Evolutionary conservation across 2,888 invertebrate genomes (phyloP).

Genomic region (Himalopsyche kuldschensis): DNA sequence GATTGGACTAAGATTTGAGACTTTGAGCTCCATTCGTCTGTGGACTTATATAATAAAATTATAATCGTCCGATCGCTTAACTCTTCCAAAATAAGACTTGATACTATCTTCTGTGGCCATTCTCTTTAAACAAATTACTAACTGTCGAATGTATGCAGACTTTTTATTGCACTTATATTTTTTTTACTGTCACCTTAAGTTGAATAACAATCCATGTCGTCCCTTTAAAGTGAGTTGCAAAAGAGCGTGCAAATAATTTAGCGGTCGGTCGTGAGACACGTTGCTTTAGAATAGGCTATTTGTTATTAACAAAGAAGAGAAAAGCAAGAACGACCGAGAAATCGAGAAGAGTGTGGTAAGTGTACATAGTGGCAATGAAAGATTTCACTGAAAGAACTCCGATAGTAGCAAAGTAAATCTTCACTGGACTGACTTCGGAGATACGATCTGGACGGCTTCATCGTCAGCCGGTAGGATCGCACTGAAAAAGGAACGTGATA

Average conservation of each 20-base stretch:
- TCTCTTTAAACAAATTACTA: no score
- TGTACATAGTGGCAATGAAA: background rate
- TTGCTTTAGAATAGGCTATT: slow-evolving; percentile 9
- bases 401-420: background rate
- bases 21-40: no score
- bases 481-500: background rate
- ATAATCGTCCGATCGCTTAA: no score
- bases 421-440: background rate
- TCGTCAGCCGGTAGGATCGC: background rate
- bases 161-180: background rate
- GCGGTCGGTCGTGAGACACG: slow-evolving; percentile 25
- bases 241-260: slow-evolving; percentile 19
- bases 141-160: background rate
- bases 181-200: background rate
- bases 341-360: background rate
- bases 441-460: background rate
- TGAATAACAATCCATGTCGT: background rate
- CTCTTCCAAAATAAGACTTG: no score
- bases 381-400: background rate
- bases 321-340: background rate
- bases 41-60: no score
- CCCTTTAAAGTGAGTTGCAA: background rate
- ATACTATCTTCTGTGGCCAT: no score
- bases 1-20: no score
- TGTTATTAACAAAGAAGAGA: slow-evolving; percentile 9